Conservation (phyloP, 2,113 vertebrate genomes). For the Oncorhynchus masou region DNA sequence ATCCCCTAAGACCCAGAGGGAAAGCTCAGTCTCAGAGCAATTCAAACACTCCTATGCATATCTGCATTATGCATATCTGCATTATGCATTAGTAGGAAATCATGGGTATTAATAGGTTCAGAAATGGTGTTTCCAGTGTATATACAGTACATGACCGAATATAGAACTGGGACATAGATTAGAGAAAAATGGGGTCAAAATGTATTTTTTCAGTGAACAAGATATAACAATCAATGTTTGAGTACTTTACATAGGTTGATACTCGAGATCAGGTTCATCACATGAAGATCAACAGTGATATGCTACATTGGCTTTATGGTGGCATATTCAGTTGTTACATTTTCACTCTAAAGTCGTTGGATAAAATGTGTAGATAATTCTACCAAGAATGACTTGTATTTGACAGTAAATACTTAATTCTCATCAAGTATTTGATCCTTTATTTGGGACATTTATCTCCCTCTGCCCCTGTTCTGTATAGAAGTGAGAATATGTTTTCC, state of each 20-base stretch:
- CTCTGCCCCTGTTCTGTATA: too few species aligned
- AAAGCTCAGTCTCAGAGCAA: conserved; percentile 53
- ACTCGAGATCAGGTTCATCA: too few species aligned
- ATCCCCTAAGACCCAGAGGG: conserved; percentile 46
- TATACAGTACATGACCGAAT: background rate
- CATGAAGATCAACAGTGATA: too few species aligned
- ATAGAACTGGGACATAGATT: conserved; percentile 22
- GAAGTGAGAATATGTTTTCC: too few species aligned
- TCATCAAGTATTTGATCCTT: too few species aligned
- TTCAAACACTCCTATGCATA: conserved; percentile 32
- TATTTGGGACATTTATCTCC: background rate
- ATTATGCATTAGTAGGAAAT: conserved; percentile 30
- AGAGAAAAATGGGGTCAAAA: conserved; percentile 20
- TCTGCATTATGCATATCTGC: background rate
- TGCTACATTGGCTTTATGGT: too few species aligned
- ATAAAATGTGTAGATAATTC: too few species aligned
- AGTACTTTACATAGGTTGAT: too few species aligned
- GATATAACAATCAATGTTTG: background rate
- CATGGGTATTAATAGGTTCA: conserved; percentile 3
- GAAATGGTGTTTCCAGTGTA: conserved; percentile 11
- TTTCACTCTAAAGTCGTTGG: too few species aligned
- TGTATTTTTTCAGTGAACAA: background rate
- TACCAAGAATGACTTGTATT: background rate
- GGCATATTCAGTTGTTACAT: too few species aligned
- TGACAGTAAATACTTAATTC: too few species aligned